Evolutionary conservation across 2,113 vertebrate genomes (phyloP).

Genomic region (Tricholaema leucomelas): DNA sequence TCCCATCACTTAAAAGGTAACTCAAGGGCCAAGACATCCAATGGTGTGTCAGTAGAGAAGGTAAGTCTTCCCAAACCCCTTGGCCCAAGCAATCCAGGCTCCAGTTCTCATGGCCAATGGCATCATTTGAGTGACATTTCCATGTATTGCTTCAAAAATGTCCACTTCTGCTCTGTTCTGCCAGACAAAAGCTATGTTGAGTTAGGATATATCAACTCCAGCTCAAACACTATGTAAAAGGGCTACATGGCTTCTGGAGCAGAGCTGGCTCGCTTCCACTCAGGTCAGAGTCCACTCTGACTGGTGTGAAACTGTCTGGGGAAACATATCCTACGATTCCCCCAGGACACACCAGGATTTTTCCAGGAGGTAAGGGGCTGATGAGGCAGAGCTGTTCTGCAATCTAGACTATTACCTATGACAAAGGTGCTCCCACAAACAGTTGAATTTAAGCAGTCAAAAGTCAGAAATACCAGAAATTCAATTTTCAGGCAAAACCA

Average conservation of each 20-base stretch:
- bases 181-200: background rate
- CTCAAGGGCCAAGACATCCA: background rate
- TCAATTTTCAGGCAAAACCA: background rate
- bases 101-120: background rate
- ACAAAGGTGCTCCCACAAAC: background rate
- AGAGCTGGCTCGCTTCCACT: background rate
- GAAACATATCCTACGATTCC: background rate
- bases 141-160: background rate
- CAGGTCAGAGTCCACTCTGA: constrained; percentile 4
- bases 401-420: background rate
- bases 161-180: background rate
- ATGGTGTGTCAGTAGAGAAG: background rate
- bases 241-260: background rate
- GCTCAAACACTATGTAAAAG: background rate
- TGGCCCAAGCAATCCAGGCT: background rate
- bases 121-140: background rate
- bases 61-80: background rate
- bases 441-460: background rate
- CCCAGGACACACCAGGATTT: background rate
- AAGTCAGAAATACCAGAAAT: background rate
- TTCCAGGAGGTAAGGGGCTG: background rate
- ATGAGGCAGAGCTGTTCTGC: background rate
- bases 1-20: background rate
- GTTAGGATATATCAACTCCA: background rate
- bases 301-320: background rate